Evolutionary conservation across 2,888 invertebrate genomes (phyloP).

Genomic region (Lucinisca nassula): DNA sequence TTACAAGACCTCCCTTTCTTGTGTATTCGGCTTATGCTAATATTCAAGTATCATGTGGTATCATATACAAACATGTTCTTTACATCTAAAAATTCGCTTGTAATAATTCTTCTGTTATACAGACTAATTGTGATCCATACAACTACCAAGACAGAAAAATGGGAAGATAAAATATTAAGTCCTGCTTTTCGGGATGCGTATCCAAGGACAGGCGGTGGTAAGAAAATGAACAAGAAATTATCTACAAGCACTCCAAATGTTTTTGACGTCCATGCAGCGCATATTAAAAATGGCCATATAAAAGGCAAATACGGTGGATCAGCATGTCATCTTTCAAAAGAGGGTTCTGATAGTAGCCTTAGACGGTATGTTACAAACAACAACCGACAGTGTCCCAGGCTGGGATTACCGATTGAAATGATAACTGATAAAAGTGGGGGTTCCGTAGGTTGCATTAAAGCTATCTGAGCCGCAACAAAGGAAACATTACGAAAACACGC

Average conservation of each 20-base stretch:
- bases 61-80: slow-evolving; percentile 99
- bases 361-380: background rate
- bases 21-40: slow-evolving; percentile 91
- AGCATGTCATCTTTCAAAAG: background rate
- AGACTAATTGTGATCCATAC: slow-evolving; percentile 90
- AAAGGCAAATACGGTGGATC: background rate
- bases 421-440: background rate
- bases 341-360: background rate
- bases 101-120: slow-evolving; percentile 95
- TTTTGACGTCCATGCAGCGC: background rate
- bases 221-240: background rate
- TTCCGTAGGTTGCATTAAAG: background rate
- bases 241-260: background rate
- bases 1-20: slow-evolving; percentile 87
- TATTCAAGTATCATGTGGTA: slow-evolving; percentile 95
- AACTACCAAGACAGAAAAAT: slow-evolving; percentile 33
- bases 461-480: too few relatives aligned
- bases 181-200: background rate
- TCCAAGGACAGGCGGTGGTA: background rate
- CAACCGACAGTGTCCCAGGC: background rate
- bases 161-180: background rate
- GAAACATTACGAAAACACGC: too few relatives aligned
- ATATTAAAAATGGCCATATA: background rate
- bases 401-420: background rate
- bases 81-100: slow-evolving; percentile 96